phyloP scores from a whole-genome alignment of 30 jellyfish, hydroid and myxozoan species.

The Aurelia sp. region DNA sequence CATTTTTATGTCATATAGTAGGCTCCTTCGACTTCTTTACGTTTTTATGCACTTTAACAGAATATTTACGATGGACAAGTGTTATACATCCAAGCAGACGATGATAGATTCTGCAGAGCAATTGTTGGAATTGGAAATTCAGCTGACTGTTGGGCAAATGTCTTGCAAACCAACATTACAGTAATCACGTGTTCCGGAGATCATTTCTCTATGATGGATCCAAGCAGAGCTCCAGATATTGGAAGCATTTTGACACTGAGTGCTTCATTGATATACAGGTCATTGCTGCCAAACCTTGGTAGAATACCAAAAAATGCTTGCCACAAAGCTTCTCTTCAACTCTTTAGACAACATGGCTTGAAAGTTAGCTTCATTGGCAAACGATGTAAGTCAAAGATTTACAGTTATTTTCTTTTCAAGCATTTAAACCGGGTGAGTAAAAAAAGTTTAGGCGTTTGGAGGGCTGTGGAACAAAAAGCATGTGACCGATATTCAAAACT shows the following conservation, averaged over 20 bases:
- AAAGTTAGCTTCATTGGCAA: conserved; percentile 16
- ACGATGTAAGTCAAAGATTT: background rate
- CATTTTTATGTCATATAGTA: too few species aligned
- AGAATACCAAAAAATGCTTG: conserved; percentile 23
- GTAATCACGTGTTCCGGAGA: conserved; percentile 57
- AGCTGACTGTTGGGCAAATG: conserved; percentile 61
- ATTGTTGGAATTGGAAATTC: conserved; percentile 63
- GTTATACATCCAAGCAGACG: conserved; percentile 66
- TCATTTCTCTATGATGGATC: conserved; percentile 72
- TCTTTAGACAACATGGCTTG: conserved; percentile 29
- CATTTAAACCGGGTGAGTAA: too few species aligned
- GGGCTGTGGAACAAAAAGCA: too few species aligned
- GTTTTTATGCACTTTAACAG: background rate
- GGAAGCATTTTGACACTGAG: conserved; percentile 56
- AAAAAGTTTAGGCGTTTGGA: too few species aligned
- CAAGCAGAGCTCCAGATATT: conserved; percentile 67
- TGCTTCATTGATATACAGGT: conserved; percentile 50
- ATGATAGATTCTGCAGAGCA: conserved; percentile 56
- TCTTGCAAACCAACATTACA: conserved; percentile 19
- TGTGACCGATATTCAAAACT: too few species aligned
- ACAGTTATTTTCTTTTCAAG: background rate
- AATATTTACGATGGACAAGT: conserved; percentile 44
- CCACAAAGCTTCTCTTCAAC: conserved; percentile 27
- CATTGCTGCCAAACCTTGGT: conserved; percentile 9
- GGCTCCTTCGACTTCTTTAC: background rate